Evolutionary conservation across 2,888 invertebrate genomes (phyloP), one percentile per base, ranked within the genome.

Genomic region (Byasa hedistus): DNA sequence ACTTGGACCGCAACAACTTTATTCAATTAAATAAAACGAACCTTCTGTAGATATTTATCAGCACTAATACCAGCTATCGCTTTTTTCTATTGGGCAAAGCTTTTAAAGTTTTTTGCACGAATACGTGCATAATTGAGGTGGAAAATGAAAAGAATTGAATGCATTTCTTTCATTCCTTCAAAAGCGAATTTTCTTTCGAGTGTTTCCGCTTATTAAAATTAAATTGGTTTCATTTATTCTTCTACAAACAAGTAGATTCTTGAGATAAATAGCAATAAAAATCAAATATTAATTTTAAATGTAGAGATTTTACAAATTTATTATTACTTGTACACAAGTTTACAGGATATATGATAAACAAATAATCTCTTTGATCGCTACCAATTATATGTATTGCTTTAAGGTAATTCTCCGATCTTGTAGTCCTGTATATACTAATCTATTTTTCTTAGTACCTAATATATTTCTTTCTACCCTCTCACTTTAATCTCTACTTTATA

Each of bases 71-170:
- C 54, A 57, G 32, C 39, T 55, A 21, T 57, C 22, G 57, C 64
- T 56, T 57, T 67, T 67, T 64, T 51, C 56, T 61, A 52, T 24
- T 21, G 57, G 57, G 24, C 71, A 69, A 74, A 75, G 48, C 71
- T 69, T 82, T 76, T 78, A 68, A 68, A 75, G 75, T 78, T 69
- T 73, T 76, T 71, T 70, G 75, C 77, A 75, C 71, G 72, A 75
- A 78, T 68, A 73, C 71, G 64, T 75, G 71, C 68, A 70, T 73
- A 73, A 78, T 75, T 72, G 71, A 72, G 70, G 51, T 51, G 51
- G 70, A 72, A 73, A 76, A 71, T 69, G 70, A 67, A 69, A 10
- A 71, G 68, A 70, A 68, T 73, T 70, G 72, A 73, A 66, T 73
- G 74, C 74, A 76, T 79, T 79, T 73, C 73, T 73, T 75, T 79